Conservation (phyloP, 2,888 invertebrate species). For the Enoplolaimus lenunculus region DNA sequence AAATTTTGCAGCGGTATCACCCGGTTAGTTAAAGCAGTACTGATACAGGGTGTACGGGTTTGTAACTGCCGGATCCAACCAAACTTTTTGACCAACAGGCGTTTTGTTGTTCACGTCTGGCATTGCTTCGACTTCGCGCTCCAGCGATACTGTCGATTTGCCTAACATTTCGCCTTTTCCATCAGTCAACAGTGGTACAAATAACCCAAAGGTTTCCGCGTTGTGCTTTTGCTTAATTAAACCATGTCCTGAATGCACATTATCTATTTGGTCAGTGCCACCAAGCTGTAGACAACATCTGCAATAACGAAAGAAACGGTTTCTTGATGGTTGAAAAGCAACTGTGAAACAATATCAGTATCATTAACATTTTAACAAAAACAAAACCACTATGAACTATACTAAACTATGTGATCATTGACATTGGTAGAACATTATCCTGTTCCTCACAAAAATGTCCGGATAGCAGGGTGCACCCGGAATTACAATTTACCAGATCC, state of each 20-base stretch:
- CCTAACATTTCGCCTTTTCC: slow-evolving; percentile 87
- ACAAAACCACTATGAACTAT: too few species aligned
- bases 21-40: slow-evolving; percentile 59
- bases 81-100: slow-evolving; percentile 81
- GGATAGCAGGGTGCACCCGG: too few species aligned
- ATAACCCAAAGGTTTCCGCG: slow-evolving; percentile 59
- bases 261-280: slow-evolving; percentile 95
- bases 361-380: too few species aligned
- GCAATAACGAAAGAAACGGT: too few species aligned
- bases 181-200: slow-evolving; percentile 75
- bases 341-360: too few species aligned
- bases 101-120: too few species aligned
- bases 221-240: slow-evolving; percentile 58
- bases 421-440: too few species aligned
- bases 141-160: slow-evolving; percentile 62
- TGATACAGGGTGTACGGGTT: slow-evolving; percentile 80
- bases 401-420: too few species aligned
- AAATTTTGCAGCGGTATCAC: slow-evolving; percentile 63
- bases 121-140: too few species aligned
- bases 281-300: slow-evolving; percentile 57
- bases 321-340: too few species aligned
- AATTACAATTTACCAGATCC: too few species aligned
- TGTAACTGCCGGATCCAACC: slow-evolving; percentile 63
- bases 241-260: slow-evolving; percentile 69
- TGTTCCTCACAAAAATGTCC: too few species aligned